A percentile compares a stretch with the other conserved stretches of the same genome.
phyloP scores from a whole-genome alignment of 2,888 invertebrate species.

The Blastobasis adustella region DNA sequence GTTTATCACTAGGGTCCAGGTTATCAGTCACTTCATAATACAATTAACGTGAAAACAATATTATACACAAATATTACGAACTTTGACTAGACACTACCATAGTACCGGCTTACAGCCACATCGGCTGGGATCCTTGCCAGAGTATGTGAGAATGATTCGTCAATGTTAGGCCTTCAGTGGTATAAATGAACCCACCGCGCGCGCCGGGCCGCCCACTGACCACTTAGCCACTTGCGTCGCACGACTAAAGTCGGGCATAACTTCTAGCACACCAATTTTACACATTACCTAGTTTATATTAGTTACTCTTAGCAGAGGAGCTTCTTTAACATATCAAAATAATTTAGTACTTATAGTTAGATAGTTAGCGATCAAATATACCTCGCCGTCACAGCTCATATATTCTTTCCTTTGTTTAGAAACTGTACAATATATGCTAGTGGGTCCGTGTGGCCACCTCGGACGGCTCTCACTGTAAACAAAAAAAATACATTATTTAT shows the following conservation, averaged over 20 bases:
- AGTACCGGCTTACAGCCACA: conserved; percentile 56
- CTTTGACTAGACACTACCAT: conserved; percentile 71
- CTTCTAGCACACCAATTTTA: conserved; percentile 51
- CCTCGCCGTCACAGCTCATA: conserved; percentile 59
- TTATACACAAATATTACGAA: conserved; percentile 61
- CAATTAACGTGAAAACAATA: conserved; percentile 47
- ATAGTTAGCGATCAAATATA: conserved; percentile 57
- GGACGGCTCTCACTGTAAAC: conserved; percentile 45
- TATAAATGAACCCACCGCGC: too few relatives aligned
- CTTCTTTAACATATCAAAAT: conserved; percentile 68
- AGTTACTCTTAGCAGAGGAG: conserved; percentile 58
- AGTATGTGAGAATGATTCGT: conserved; percentile 31
- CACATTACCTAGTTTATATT: conserved; percentile 44
- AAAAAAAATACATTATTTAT: conserved; percentile 18
- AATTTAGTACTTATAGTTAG: conserved; percentile 69
- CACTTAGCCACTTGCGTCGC: conserved; percentile 8
- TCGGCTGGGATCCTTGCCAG: conserved; percentile 46
- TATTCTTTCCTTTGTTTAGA: conserved; percentile 34
- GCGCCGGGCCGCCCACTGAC: too few relatives aligned
- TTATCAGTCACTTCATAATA: conserved; percentile 38
- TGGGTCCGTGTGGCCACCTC: conserved; percentile 6
- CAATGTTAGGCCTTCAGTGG: conserved; percentile 44
- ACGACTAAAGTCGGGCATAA: conserved; percentile 39
- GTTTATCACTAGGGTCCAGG: conserved; percentile 5
- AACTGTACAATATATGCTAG: conserved; percentile 19